Evolutionary conservation across 2,113 vertebrate genomes (phyloP), one percentile per base, ranked within the genome.

Genomic region (Centropus bengalensis): DNA sequence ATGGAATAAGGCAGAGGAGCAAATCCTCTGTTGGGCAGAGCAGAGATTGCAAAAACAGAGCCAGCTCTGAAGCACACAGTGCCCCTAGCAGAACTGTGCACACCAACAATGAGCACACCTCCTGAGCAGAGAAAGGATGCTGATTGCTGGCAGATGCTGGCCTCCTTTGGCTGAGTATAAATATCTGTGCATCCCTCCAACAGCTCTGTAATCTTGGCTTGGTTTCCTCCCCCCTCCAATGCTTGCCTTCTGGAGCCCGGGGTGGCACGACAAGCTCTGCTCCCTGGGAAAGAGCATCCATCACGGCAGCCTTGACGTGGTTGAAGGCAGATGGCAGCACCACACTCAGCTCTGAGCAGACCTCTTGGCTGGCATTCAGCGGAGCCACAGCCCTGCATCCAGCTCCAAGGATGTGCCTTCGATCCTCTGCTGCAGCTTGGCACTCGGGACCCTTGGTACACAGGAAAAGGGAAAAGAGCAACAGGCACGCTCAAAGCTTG

Each of bases 401-500:
- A 78, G 42, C 55, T 62, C 74, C 36, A 24, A 32, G 36, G 59
- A 44, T 9, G 24, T 5, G 10, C 30, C 40, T 23, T 33, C 4
- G 0, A 5, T 12, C 14, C 42, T 26, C 49, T 14, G 15, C 44
- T 19, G 28, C 15, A 3, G 0, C 36, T 52, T 6, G 15, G 58
- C 30, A 9, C 23, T 32, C 2, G 0, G 62, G 23, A 85, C 8
- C 36, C 8, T 0, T 0, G 0, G 8, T 8, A 47, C 4, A 5
- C 13, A 59, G 54, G 36, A 60, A 52, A 74, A 69, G 22, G 15
- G 66, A 38, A 56, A 91, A 77, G 28, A 79, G 63, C 63, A 62
- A 64, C 19, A 47, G 21, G 44, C 59, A 30, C 44, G 6, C 54
- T 80, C 47, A 64, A 68, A 60, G 22, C 44, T 32, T 32, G 14